Percentiles rank a stretch among this genome's conserved stretches.
These are phyloP conservation scores for Nothura maculosa DNA, from an alignment of 2,797 vertebrate genomes.

Conservation along the genomic window DNA sequence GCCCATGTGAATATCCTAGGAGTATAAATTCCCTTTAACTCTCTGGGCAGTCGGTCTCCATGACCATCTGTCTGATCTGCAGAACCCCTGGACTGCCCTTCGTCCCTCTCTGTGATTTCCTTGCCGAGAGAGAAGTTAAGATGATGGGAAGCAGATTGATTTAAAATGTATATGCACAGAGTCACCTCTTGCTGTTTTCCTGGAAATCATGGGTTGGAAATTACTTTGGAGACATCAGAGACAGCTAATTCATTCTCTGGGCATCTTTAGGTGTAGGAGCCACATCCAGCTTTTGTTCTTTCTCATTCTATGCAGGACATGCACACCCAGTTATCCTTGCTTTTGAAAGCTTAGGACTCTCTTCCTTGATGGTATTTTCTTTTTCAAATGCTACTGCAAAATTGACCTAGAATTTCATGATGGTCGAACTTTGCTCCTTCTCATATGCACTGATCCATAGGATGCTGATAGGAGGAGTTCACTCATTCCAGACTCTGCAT, in stretches of 20 bases:
- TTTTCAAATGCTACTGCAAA: neutral
- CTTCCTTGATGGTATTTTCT: neutral
- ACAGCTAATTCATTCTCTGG: neutral
- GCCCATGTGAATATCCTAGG: neutral
- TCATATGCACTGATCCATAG: neutral
- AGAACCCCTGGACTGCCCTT: neutral
- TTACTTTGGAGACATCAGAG: neutral
- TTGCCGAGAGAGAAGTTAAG: neutral
- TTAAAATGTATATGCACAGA: neutral
- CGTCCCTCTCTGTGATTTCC: neutral
- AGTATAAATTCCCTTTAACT: neutral
- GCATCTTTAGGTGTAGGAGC: neutral
- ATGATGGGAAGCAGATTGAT: neutral
- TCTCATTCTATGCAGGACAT: neutral
- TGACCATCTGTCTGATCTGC: neutral
- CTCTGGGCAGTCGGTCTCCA: neutral
- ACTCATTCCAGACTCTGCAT: neutral
- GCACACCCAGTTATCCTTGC: neutral
- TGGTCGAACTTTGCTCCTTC: neutral
- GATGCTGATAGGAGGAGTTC: neutral
- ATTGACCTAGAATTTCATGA: neutral
- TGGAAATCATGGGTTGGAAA: neutral
- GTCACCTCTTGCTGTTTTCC: neutral
- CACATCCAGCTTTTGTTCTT: neutral
- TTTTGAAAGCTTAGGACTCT: neutral